Percentiles rank a stretch among this genome's conserved stretches.
Evolutionary conservation across 2,888 invertebrate genomes (phyloP).

Genomic region (Allophyes oxyacanthae): DNA sequence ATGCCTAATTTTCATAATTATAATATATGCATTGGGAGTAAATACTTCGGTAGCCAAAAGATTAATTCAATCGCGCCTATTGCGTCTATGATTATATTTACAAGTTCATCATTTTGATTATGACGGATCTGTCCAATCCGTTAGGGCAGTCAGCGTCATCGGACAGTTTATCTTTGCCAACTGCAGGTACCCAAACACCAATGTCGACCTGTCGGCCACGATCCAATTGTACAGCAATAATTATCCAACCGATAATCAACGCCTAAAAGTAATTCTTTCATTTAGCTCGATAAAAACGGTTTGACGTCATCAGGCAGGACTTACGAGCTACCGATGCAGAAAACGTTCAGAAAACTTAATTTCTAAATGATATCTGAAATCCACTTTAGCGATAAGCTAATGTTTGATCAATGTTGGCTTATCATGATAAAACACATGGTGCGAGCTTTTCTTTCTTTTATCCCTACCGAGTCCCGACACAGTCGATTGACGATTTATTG

Average conservation of each 20-base stretch:
- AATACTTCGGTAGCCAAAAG: slow-evolving; percentile 27
- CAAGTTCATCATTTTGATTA: slow-evolving; percentile 37
- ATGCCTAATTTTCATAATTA: not conserved
- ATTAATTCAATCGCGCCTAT: slow-evolving; percentile 26
- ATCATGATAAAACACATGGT: slow-evolving; percentile 48
- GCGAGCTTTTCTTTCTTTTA: slow-evolving; percentile 30
- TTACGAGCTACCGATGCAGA: slow-evolving; percentile 19
- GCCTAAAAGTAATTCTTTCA: slow-evolving; percentile 33
- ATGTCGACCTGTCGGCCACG: slow-evolving; percentile 71
- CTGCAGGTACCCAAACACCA: slow-evolving; percentile 58
- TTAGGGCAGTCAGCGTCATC: slow-evolving; percentile 64
- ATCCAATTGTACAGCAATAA: slow-evolving; percentile 65
- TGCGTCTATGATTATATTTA: slow-evolving; percentile 30
- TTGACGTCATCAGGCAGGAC: slow-evolving; percentile 8
- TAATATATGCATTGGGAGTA: slow-evolving; percentile 6
- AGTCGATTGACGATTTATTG: slow-evolving; percentile 29
- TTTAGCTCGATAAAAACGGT: slow-evolving; percentile 25
- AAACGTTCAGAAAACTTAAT: slow-evolving; percentile 42
- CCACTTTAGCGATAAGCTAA: slow-evolving; percentile 49
- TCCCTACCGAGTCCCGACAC: slow-evolving; percentile 37
- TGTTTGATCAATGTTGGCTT: slow-evolving; percentile 53
- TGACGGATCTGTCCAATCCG: slow-evolving; percentile 37
- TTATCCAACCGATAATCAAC: slow-evolving; percentile 53
- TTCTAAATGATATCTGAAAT: slow-evolving; percentile 40
- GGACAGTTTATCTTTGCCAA: slow-evolving; percentile 64